Conservation (phyloP, 2,797 vertebrate species). For the Diceros bicornis region DNA sequence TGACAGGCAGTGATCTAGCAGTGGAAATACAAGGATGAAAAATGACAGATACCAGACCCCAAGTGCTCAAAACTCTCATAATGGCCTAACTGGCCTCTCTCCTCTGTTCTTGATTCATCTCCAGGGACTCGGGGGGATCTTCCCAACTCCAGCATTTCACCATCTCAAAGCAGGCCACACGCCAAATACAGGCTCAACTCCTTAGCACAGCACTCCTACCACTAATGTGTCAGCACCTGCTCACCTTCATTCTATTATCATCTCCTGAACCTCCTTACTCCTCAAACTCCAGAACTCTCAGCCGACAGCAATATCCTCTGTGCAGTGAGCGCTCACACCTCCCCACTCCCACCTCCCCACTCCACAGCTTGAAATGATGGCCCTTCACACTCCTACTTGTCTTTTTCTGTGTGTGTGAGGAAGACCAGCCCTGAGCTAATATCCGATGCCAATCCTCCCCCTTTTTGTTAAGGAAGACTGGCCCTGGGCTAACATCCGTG, state of each 20-base stretch:
- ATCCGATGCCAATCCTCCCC: no score
- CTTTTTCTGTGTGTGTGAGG: neutral
- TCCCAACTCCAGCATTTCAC: conserved; percentile 42
- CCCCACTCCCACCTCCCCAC: neutral
- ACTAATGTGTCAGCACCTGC: neutral
- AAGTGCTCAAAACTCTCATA: neutral
- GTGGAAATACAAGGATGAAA: neutral
- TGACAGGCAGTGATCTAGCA: conserved; percentile 18
- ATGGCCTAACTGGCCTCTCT: conserved; percentile 1
- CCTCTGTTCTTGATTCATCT: conserved; percentile 21
- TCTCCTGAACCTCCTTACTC: neutral
- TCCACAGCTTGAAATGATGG: neutral
- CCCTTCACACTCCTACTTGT: neutral
- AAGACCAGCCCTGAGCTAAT: no score
- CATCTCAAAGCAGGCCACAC: conserved; percentile 41
- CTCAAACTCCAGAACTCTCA: conserved; percentile 19
- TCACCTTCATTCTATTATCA: conserved; percentile 27
- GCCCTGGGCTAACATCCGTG: no score
- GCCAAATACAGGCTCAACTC: conserved; percentile 57
- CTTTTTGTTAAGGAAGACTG: no score
- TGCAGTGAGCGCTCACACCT: neutral
- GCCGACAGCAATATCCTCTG: neutral
- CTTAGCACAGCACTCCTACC: neutral
- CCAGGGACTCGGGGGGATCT: neutral
- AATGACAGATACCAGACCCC: neutral